A percentile compares a stretch with the other conserved stretches of the same genome.
Evolutionary conservation across 64 coral and sea anemone species (phyloP).

Genomic region (Porites lutea): DNA sequence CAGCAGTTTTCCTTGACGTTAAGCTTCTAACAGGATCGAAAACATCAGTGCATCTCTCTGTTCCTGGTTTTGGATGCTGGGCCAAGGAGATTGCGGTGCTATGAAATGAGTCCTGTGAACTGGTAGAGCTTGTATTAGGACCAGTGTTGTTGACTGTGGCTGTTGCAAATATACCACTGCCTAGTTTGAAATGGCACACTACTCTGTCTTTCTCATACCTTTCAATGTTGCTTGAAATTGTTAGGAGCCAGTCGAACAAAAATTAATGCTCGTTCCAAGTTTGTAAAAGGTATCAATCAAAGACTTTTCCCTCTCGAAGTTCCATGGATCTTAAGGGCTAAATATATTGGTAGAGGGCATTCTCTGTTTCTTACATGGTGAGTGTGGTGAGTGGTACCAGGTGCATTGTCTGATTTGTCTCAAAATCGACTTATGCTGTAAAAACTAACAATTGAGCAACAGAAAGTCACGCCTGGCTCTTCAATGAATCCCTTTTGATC

Average conservation of each 20-base stretch:
- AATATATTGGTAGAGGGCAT: constrained; percentile 60
- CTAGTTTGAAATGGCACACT: constrained; percentile 28
- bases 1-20: constrained; percentile 16
- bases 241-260: constrained; percentile 34
- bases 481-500: not conserved
- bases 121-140: constrained; percentile 49
- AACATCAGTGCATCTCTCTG: constrained; percentile 41
- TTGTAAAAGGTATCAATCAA: constrained; percentile 62
- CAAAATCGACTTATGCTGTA: not conserved
- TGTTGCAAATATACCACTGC: constrained; percentile 44
- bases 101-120: not conserved
- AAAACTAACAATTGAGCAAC: constrained; percentile 61
- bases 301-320: constrained; percentile 24
- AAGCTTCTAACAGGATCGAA: not conserved
- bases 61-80: not conserved
- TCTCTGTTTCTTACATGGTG: constrained; percentile 48
- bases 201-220: constrained; percentile 11
- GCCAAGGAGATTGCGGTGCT: too few relatives aligned
- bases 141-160: constrained; percentile 33
- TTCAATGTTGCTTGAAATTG: constrained; percentile 34
- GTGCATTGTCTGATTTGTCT: not conserved
- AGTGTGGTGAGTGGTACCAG: constrained; percentile 24
- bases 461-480: constrained; percentile 42
- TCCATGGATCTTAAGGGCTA: constrained; percentile 45
- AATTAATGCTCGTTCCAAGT: constrained; percentile 47